Evolutionary conservation across 1,140 invertebrate genomes (phyloP), one percentile per base, ranked within the genome.

Genomic region (Hylaeus volcanicus): DNA sequence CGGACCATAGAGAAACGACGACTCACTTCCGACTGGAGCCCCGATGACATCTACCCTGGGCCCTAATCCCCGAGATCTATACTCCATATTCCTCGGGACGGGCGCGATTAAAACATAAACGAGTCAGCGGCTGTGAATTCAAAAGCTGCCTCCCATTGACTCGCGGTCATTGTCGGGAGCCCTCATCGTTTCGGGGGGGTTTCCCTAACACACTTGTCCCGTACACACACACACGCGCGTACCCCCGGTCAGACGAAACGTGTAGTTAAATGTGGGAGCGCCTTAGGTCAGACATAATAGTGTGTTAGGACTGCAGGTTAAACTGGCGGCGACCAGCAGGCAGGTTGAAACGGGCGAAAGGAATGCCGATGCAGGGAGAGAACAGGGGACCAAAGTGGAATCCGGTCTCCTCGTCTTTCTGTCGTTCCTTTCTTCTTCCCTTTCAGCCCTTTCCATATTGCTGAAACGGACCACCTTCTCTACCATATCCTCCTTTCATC

Each of bases 261-360:
- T 90, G 90, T 89, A 91, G 90, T 92, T 91, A 90, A 91, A 92
- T 90, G 91, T 91, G 85, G 91, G 89, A 92, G 89, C 91, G 90
- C 89, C 90, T 89, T 88, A 84, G 91, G 90, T 91, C 91, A 88
- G 91, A 91, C 90, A 89, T 91, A 92, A 92, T 91, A 90, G 89
- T 91, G 91, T 91, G 90, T 90, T 91, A 86, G 89, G 89, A 51
- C 90, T 90, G 88, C 88, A 90, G 89, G 90, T 92, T 92, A 91
- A 92, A 91, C 88, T 89, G 90, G 87, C 89, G 87, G 88, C 88
- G 78, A 79, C 11, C 51, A 9, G 65, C 86, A 65, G 63, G 75
- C 90, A 92, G 90, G 91, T 91, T 91, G 89, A 90, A 87, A 84
- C 88, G 75, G 81, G 85, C 87, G 88, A 90, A 26, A 90, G 89